Evolutionary conservation across 2,113 vertebrate species (phyloP), one percentile per base, ranked within the genome.

Genomic region (Pollachius pollachius): DNA sequence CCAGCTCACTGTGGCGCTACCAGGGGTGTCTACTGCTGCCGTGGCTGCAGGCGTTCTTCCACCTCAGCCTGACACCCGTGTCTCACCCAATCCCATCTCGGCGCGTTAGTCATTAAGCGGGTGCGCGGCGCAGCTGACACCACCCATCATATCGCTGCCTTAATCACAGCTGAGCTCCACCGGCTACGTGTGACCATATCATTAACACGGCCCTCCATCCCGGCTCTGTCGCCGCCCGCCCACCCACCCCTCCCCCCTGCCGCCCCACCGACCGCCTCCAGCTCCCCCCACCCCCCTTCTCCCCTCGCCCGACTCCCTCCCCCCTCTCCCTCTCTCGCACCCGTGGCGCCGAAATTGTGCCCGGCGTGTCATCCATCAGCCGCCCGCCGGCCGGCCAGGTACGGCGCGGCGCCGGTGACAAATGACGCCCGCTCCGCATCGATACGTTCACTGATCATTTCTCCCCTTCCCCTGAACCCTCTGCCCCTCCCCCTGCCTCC

Each of bases 81-180:
- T 92, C 85, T 89, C 87, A 73, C 89, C 82, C 80, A 76, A 87
- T 91, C 77, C 81, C 78, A 70, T 84, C 88, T 84, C 84, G 77
- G 59, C 77, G 87, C 85, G 75, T 87, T 85, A 90, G 82, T 90
- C 86, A 91, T 90, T 85, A 87, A 82, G 79, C 82, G 7, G 73
- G 52, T 15, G 8, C 9, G 41, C 41, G 37, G 11, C 2, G 41
- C 41, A 77, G 81, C 85, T 88, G 84, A 88, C 89, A 87, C 86
- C 82, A 79, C 85, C 85, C 84, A 78, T 89, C 85, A 85, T 79
- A 89, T 88, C 86, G 69, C 69, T 64, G 73, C 75, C 82, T 81
- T 89, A 89, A 90, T 90, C 84, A 81, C 75, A 87, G 88, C 85
- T 80, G 85, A 90, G 84, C 81, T 78, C 70, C 76, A 30, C 73